A percentile compares a stretch with the other conserved stretches of the same genome.
Conservation (phyloP, 2,113 vertebrate species). For the Mirounga angustirostris region DNA sequence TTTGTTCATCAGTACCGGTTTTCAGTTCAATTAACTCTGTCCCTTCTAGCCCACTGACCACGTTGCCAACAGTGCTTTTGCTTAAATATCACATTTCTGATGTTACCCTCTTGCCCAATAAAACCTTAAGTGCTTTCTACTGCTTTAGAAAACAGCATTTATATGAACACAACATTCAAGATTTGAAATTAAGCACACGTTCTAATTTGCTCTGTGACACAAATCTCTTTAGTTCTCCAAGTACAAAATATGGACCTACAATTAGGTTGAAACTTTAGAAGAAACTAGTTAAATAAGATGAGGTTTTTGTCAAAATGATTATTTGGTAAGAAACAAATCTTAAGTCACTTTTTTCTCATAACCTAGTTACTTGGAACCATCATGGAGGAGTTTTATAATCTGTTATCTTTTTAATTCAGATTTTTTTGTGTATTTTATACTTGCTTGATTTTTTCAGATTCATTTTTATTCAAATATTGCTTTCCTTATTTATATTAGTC, state of each 20-base stretch:
- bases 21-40: slow-evolving; percentile 60
- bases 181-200: not conserved
- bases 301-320: not conserved
- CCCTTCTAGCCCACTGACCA: slow-evolving; percentile 49
- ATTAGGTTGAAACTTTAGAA: not conserved
- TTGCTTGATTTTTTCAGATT: not conserved
- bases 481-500: not conserved
- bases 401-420: not conserved
- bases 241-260: not conserved
- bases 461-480: slow-evolving; percentile 26
- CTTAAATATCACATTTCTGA: slow-evolving; percentile 55
- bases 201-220: not conserved
- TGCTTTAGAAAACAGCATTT: slow-evolving; percentile 13
- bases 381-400: not conserved
- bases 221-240: not conserved
- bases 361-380: not conserved
- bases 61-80: not conserved
- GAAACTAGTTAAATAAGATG: not conserved
- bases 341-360: not conserved
- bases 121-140: slow-evolving; percentile 45
- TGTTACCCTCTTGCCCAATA: not conserved
- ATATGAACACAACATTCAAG: not conserved
- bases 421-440: not conserved
- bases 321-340: not conserved
- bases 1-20: slow-evolving; percentile 1